Conservation (phyloP, 2,888 invertebrate species). For the Eupithecia subumbrata region DNA sequence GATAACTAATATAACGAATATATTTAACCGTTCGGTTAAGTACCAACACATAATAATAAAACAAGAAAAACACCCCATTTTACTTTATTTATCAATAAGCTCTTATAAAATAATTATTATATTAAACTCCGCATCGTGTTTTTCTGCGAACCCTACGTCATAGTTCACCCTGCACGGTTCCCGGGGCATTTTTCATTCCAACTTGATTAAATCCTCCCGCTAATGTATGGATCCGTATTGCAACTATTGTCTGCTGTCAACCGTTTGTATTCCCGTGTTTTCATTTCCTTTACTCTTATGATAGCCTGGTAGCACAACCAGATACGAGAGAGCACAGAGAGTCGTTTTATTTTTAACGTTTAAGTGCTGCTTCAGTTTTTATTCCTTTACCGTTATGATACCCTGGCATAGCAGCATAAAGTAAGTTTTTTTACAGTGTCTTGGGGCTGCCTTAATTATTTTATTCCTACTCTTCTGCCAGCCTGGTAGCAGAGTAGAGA, state of each 20-base stretch:
- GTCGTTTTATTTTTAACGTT: neutral
- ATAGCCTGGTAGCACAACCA: conserved; percentile 17
- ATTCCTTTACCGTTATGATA: neutral
- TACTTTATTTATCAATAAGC: neutral
- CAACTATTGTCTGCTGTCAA: conserved; percentile 38
- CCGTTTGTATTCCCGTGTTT: conserved; percentile 25
- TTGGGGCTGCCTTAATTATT: neutral
- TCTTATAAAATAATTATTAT: neutral
- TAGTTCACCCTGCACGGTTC: conserved; percentile 60
- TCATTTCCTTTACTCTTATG: conserved; percentile 30
- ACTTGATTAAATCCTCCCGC: conserved; percentile 79
- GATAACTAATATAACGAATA: too few species aligned
- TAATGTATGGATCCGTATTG: conserved; percentile 67
- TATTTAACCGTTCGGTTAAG: too few species aligned
- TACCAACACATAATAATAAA: too few species aligned
- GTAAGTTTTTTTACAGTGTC: neutral
- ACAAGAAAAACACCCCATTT: neutral
- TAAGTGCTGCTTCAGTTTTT: neutral
- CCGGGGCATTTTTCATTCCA: conserved; percentile 80
- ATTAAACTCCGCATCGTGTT: neutral
- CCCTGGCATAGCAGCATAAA: neutral
- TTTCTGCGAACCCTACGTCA: conserved; percentile 49
- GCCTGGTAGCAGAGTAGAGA: too few species aligned
- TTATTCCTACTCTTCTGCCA: too few species aligned
- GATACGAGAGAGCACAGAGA: neutral